Conservation (phyloP, 2,113 vertebrate species). For the Periophthalmodon schlosseri region DNA sequence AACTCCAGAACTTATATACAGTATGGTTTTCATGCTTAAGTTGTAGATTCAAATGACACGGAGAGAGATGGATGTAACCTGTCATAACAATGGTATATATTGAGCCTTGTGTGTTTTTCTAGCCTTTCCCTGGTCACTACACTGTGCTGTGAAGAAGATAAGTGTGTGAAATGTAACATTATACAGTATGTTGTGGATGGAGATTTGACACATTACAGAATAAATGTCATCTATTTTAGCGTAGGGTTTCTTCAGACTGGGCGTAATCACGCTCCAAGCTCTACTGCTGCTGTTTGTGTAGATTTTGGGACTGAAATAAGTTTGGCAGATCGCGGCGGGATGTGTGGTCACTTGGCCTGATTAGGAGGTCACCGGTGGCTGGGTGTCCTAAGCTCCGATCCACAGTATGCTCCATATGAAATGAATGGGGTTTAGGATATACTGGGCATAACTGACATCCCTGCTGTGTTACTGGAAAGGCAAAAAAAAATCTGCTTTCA, state of each 20-base stretch:
- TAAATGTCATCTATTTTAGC: not conserved
- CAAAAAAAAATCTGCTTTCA: not conserved
- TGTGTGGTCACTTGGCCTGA: slow-evolving; percentile 31
- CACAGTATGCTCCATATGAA: not conserved
- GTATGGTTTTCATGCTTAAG: slow-evolving; percentile 45
- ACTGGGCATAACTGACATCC: not conserved
- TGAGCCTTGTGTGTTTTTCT: slow-evolving; percentile 23
- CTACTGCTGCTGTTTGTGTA: slow-evolving; percentile 18
- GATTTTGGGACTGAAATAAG: slow-evolving; percentile 31
- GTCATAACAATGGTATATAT: slow-evolving; percentile 9
- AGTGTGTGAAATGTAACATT: slow-evolving; percentile 2
- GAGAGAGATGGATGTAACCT: slow-evolving; percentile 15
- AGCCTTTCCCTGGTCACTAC: slow-evolving; percentile 7
- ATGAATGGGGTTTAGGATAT: not conserved
- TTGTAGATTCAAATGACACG: slow-evolving; percentile 12
- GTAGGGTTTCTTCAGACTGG: not conserved
- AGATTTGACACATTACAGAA: not conserved
- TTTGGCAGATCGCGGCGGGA: slow-evolving; percentile 20
- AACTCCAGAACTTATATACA: slow-evolving; percentile 17
- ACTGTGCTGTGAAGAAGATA: slow-evolving; percentile 9
- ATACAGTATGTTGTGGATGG: not conserved
- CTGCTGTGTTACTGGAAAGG: not conserved
- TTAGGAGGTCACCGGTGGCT: slow-evolving; percentile 28
- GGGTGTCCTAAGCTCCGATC: slow-evolving; percentile 11
- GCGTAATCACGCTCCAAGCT: not conserved